Percentiles rank a stretch among this genome's conserved stretches.
Evolutionary conservation across 1,140 invertebrate species (phyloP).

Genomic region (Sarcophaga peregrina): DNA sequence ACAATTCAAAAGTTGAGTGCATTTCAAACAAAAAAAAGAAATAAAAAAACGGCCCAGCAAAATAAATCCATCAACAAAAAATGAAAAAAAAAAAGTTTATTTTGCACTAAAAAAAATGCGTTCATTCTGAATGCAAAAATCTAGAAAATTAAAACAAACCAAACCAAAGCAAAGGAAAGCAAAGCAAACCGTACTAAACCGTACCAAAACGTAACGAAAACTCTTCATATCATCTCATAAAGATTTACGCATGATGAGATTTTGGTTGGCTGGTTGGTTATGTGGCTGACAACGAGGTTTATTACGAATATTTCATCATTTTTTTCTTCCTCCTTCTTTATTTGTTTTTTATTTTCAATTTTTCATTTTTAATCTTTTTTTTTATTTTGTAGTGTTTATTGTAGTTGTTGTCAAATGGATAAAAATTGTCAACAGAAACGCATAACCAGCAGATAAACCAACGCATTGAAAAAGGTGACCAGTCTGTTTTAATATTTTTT

Average conservation of each 20-base stretch:
- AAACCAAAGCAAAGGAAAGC: too few species aligned
- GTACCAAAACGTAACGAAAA: too few species aligned
- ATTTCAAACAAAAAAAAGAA: slow-evolving; percentile 66
- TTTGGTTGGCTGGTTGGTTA: neutral
- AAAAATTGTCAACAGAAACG: too few species aligned
- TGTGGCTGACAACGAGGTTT: slow-evolving; percentile 45
- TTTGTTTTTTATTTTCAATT: neutral
- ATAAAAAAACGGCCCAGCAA: slow-evolving; percentile 50
- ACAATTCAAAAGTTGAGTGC: slow-evolving; percentile 65
- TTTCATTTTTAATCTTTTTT: neutral
- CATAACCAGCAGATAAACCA: too few species aligned
- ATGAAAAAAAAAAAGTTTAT: slow-evolving; percentile 46
- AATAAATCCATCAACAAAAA: slow-evolving; percentile 41
- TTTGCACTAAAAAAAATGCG: slow-evolving; percentile 48
- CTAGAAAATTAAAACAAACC: slow-evolving; percentile 66
- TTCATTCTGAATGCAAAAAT: slow-evolving; percentile 46
- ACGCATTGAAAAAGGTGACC: too few species aligned
- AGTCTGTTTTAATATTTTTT: too few species aligned
- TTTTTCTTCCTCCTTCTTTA: neutral
- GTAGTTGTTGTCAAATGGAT: neutral
- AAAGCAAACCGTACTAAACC: slow-evolving; percentile 46
- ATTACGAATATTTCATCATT: slow-evolving; percentile 40
- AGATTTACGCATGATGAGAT: slow-evolving; percentile 37
- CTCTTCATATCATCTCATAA: slow-evolving; percentile 26
- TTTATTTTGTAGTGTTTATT: neutral